Conservation (phyloP, 1,140 invertebrate species). For the Alviniconcha marisindica region DNA sequence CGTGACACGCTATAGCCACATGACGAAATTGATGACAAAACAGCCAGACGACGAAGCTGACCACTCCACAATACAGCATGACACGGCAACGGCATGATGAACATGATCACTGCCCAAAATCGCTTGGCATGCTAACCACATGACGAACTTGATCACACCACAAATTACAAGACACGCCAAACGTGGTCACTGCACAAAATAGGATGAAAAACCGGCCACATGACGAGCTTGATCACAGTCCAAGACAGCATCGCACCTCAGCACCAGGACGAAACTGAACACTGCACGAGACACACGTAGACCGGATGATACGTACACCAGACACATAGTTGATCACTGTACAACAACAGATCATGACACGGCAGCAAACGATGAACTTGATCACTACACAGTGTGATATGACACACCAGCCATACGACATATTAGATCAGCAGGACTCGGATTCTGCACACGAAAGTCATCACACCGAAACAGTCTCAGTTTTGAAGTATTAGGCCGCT, state of each 20-base stretch:
- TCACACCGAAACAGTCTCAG: too few relatives aligned
- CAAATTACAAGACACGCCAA: too few relatives aligned
- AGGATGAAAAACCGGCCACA: too few relatives aligned
- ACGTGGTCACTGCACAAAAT: conserved; percentile 64
- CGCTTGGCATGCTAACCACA: conserved; percentile 75
- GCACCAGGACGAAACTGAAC: background rate
- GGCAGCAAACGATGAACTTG: background rate
- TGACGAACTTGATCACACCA: conserved; percentile 73
- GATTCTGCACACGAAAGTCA: too few relatives aligned
- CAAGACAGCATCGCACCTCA: background rate
- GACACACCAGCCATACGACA: too few relatives aligned
- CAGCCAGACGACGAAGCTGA: too few relatives aligned
- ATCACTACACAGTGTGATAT: background rate
- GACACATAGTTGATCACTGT: background rate
- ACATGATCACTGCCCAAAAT: too few relatives aligned
- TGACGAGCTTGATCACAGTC: background rate
- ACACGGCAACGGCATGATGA: conserved; percentile 73
- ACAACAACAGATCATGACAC: background rate
- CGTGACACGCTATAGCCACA: too few relatives aligned
- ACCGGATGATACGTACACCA: background rate
- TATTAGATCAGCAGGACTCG: too few relatives aligned
- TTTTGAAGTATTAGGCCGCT: too few relatives aligned
- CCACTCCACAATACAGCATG: background rate
- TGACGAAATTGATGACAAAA: conserved; percentile 72
- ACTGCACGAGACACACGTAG: background rate